Evolutionary conservation across 2,797 vertebrate species (phyloP), one percentile per base, ranked within the genome.

Genomic region (Enoplosus armatus): DNA sequence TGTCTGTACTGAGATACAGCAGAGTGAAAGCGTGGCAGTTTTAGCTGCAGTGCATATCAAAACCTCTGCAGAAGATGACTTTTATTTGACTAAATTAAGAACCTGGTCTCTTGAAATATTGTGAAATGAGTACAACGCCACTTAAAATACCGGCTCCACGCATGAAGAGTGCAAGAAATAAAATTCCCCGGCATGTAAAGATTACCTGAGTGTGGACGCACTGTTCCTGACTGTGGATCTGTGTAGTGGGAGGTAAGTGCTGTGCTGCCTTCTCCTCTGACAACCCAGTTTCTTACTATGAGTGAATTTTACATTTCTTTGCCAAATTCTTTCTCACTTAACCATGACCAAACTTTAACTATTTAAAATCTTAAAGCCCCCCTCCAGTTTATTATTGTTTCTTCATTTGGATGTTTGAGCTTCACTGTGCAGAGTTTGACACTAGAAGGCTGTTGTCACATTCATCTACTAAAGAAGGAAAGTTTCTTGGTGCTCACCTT

Each of bases 41-140:
- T 37, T 48, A 71, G 73, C 27, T 75, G 73, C 53, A 43, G 54
- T 41, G 39, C 39, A 59, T 73, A 51, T 66, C 59, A 65, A 69
- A 75, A 72, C 72, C 41, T 76, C 26, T 79, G 39, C 8, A 24
- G 33, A 65, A 29, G n/a, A 50, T 50, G 37, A 82, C 70, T 81
- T 83, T 75, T 65, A 78, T 80, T 82, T 33, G 33, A 74, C 69
- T 75, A 75, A 77, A 83, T 67, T 79, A 67, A 69, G 61, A 54
- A 56, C 50, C 31, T 24, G 29, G 50, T 73, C 74, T 67, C 60
- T 67, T 60, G 45, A 55, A 69, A 80, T 77, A 56, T 81, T 72
- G 41, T 37, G 60, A 72, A 53, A 66, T 62, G 45, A 73, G 60
- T 69, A 77, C 63, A 78, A 54, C 68, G 54, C 39, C 43, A 67